A percentile compares a stretch with the other conserved stretches of the same genome.
These are phyloP conservation scores for Liodrosophila aerea DNA, from an alignment of 2,888 invertebrate genomes.

Conservation along the genomic window DNA sequence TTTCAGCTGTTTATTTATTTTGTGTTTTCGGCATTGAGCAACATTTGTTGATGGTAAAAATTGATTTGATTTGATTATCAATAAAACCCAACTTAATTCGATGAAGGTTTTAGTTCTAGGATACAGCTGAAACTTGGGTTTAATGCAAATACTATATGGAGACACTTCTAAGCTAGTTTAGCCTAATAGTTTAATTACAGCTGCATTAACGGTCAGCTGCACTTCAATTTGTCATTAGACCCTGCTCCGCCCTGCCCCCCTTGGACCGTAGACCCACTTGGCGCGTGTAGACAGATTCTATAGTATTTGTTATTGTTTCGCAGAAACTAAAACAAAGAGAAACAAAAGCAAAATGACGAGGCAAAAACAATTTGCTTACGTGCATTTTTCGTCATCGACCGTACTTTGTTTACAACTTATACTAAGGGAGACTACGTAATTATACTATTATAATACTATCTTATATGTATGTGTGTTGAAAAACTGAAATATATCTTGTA, in stretches of 20 bases:
- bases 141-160: neutral
- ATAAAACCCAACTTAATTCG: constrained; percentile 40
- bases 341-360: constrained; percentile 1
- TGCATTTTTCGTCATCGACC: constrained; percentile 12
- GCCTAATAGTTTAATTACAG: no score
- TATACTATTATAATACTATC: neutral
- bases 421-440: constrained; percentile 13
- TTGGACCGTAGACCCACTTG: neutral
- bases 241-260: neutral
- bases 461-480: no score
- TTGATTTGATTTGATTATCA: no score
- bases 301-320: neutral
- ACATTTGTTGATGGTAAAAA: constrained; percentile 34
- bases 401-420: constrained; percentile 7
- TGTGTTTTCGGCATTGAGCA: constrained; percentile 32
- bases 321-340: constrained; percentile 23
- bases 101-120: constrained; percentile 46
- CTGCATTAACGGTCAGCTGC: no score
- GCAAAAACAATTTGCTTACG: constrained; percentile 26
- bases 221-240: neutral
- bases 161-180: no score
- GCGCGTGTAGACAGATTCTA: constrained; percentile 1
- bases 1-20: constrained; percentile 1
- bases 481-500: no score
- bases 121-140: constrained; percentile 1